These are phyloP conservation scores for Podiceps cristatus DNA, from an alignment of 2,113 vertebrate species.

Conservation along the genomic window DNA sequence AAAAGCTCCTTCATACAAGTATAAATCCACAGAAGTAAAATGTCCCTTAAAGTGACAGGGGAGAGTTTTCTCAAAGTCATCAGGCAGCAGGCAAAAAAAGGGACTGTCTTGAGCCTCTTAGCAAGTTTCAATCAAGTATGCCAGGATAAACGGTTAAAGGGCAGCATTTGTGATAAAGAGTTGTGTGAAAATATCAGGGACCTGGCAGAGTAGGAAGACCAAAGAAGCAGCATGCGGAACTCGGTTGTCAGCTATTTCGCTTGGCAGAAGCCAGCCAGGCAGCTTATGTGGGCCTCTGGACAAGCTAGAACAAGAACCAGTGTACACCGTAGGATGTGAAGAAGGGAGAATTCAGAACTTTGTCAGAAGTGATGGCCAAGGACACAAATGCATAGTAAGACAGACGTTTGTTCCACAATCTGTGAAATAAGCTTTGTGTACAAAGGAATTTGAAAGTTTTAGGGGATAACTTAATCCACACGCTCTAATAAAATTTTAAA, in stretches of 20 bases:
- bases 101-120: not conserved
- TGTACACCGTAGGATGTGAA: not conserved
- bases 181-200: not conserved
- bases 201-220: not conserved
- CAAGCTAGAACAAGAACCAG: not conserved
- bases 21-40: not conserved
- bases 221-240: not conserved
- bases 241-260: not conserved
- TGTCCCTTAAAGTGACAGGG: not conserved
- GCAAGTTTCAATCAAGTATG: not conserved
- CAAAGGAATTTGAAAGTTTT: not conserved
- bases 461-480: not conserved
- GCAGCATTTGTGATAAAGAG: not conserved
- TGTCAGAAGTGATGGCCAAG: not conserved
- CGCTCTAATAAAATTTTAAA: not conserved
- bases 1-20: not conserved
- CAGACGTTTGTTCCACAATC: not conserved
- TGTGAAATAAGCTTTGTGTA: not conserved
- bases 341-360: not conserved
- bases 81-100: not conserved
- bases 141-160: not conserved
- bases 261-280: not conserved
- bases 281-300: not conserved
- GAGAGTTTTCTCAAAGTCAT: not conserved
- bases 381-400: not conserved